A percentile compares a stretch with the other conserved stretches of the same genome.
Conservation (phyloP, 2,113 vertebrate genomes). For the Anarhynchus alexandrinus region DNA sequence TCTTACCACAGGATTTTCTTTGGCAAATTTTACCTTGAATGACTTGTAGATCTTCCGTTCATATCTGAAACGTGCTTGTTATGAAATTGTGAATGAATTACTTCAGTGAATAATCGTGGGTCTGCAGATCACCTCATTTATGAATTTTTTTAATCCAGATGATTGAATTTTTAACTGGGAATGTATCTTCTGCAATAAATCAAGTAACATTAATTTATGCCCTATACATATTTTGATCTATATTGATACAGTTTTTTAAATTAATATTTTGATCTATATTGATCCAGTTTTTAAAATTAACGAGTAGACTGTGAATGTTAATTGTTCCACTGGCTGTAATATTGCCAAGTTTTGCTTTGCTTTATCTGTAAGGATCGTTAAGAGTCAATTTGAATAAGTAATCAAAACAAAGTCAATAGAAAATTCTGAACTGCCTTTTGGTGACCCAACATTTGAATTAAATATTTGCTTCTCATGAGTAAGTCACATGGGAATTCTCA, state of each 20-base stretch:
- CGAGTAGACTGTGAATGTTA: not conserved
- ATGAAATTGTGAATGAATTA: not conserved
- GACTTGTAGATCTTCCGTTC: not conserved
- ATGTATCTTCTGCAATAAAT: not conserved
- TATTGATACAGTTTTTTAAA: not conserved
- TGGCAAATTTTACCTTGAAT: not conserved
- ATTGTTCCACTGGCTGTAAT: not conserved
- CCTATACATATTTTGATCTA: not conserved
- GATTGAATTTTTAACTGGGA: not conserved
- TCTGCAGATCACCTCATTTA: not conserved
- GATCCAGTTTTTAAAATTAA: not conserved
- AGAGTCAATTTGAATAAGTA: not conserved
- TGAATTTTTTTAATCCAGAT: not conserved
- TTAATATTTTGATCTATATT: no score
- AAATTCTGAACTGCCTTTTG: not conserved
- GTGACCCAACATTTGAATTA: not conserved
- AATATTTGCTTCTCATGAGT: not conserved
- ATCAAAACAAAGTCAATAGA: not conserved
- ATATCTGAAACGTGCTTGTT: not conserved
- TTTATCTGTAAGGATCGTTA: not conserved
- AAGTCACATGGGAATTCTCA: conserved; percentile 16
- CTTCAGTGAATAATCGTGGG: not conserved
- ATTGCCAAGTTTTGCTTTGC: not conserved
- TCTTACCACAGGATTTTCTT: not conserved
- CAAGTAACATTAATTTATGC: not conserved